Conservation (phyloP, 2,797 vertebrate genomes). For the Chanos chanos region DNA sequence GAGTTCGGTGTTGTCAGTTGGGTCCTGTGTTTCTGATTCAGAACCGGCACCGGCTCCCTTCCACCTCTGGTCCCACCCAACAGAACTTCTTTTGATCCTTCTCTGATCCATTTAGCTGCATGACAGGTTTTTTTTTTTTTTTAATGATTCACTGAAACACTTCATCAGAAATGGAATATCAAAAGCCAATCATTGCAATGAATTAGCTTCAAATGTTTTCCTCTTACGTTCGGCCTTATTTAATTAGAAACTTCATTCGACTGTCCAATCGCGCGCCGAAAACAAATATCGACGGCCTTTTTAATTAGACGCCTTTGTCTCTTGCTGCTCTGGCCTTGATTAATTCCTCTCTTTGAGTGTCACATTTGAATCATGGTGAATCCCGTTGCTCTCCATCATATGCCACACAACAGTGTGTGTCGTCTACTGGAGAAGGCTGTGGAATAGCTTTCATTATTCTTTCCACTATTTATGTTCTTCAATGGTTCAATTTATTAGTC, state of each 20-base stretch:
- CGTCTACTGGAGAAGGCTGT: constrained; percentile 51
- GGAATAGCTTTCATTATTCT: constrained; percentile 34
- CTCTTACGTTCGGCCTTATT: constrained; percentile 61
- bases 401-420: constrained; percentile 49
- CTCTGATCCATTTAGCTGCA: constrained; percentile 12
- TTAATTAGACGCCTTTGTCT: constrained; percentile 71
- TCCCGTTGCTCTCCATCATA: constrained; percentile 55
- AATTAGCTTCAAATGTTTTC: constrained; percentile 57
- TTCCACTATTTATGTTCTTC: background rate
- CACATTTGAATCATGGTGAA: constrained; percentile 29
- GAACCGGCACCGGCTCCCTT: too few relatives aligned
- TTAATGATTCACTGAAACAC: constrained; percentile 40
- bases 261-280: constrained; percentile 55
- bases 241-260: constrained; percentile 66
- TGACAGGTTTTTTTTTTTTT: constrained; percentile 44
- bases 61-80: background rate
- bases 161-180: constrained; percentile 46
- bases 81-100: background rate
- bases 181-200: constrained; percentile 52
- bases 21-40: too few relatives aligned
- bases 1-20: too few relatives aligned
- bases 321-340: constrained; percentile 41
- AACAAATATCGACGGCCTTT: constrained; percentile 60
- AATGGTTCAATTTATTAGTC: constrained; percentile 33
- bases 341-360: constrained; percentile 34